These are phyloP conservation scores for Limnothrissa miodon DNA, from an alignment of 2,113 vertebrate genomes.

Conservation along the genomic window DNA sequence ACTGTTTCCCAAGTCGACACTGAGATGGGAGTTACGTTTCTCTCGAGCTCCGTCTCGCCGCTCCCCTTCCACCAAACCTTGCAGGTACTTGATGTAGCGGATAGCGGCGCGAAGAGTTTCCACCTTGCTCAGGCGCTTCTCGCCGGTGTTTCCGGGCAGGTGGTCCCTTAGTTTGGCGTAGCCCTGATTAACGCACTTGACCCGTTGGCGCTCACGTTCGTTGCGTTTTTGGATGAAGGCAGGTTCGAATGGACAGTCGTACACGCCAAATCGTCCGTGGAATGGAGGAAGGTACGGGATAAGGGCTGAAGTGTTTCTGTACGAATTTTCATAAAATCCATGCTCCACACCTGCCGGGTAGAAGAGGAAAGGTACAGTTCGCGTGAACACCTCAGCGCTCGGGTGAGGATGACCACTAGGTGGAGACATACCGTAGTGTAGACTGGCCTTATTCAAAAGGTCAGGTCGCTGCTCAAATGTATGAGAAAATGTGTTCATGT, in stretches of 20 bases:
- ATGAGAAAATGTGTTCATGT: slow-evolving; percentile 66
- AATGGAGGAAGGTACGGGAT: slow-evolving; percentile 72
- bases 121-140: slow-evolving; percentile 82
- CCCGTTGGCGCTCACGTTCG: slow-evolving; percentile 80
- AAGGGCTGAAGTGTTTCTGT: slow-evolving; percentile 47
- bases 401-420: slow-evolving; percentile 49
- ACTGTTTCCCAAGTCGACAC: slow-evolving; percentile 38
- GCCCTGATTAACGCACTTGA: slow-evolving; percentile 81
- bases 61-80: slow-evolving; percentile 67
- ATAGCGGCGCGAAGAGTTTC: slow-evolving; percentile 82
- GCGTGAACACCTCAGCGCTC: slow-evolving; percentile 47
- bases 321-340: slow-evolving; percentile 61
- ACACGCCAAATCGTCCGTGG: slow-evolving; percentile 69
- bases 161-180: slow-evolving; percentile 79
- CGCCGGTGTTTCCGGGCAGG: slow-evolving; percentile 67
- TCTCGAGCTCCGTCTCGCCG: slow-evolving; percentile 21
- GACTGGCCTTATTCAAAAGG: slow-evolving; percentile 40
- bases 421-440: slow-evolving; percentile 58
- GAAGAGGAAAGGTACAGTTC: slow-evolving; percentile 65
- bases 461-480: slow-evolving; percentile 54
- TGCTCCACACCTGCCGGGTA: slow-evolving; percentile 62
- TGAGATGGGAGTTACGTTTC: not conserved
- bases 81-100: slow-evolving; percentile 81
- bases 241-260: slow-evolving; percentile 77
- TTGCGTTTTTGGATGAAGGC: slow-evolving; percentile 84